Evolutionary conservation across 2,888 invertebrate genomes (phyloP), one percentile per base, ranked within the genome.

Genomic region (Seladonia tumulorum): DNA sequence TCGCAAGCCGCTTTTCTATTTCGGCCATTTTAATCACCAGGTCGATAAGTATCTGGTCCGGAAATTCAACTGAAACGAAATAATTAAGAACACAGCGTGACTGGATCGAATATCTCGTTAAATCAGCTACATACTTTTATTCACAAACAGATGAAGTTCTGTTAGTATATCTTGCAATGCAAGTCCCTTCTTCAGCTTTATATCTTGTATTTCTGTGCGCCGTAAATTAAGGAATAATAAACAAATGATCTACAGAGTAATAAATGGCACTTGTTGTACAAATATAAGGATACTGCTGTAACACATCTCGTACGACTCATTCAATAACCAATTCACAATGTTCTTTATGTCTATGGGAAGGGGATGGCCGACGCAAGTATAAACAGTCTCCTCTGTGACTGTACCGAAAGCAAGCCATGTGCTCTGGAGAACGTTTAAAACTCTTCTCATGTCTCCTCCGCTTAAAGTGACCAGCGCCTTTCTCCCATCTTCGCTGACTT

Each of bases 371-470:
- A 99, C 99, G 95, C 99, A 99, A 1, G 97, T 97, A 95, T 99
- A 99, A 4, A 98, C 99, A 94, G 97, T 98, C 90, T 98, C 97
- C 95, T 99, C 99, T 45, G 97, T 98, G 53, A 99, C 98, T 88
- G 96, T 96, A 90, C 98, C 97, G 95, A 98, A 99, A 2, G 99
- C 99, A 95, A 99, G 97, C 95, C 98, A 98, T 18, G 99, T 98
- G 95, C 99, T 99, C 96, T 99, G 99, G 76, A 99, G 96, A 39
- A 99, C 98, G 95, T 99, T 99, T 39, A 99, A 95, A 0, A 99
- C 99, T 95, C 98, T 98, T 90, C 99, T 96, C 99, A 99, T 99
- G 95, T 99, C 99, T 18, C 99, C 99, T 83, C 97, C 97, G 0
- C 99, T 98, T 2, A 99, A 96, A 0, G 97, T 97, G 87, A 99